These are phyloP conservation scores for Prunella fulvescens DNA, from an alignment of 2,113 vertebrate genomes.

Conservation along the genomic window DNA sequence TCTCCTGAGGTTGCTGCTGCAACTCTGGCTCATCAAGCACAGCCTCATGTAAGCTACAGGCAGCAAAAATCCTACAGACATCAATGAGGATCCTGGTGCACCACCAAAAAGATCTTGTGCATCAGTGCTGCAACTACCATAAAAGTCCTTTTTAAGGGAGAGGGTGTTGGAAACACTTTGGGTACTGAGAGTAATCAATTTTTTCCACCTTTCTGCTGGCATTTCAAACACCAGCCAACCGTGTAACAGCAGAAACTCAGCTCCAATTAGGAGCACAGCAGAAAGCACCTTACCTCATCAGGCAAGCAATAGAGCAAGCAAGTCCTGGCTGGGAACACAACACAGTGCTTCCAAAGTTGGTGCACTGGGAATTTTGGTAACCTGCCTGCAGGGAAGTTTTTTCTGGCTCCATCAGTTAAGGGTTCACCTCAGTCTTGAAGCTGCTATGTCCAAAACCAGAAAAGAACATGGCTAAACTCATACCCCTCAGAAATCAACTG, in stretches of 20 bases:
- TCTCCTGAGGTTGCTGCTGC: not conserved
- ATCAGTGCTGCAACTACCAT: not conserved
- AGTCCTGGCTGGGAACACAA: not conserved
- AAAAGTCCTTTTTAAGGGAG: not conserved
- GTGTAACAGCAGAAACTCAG: not conserved
- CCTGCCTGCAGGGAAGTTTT: not conserved
- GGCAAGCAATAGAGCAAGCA: not conserved
- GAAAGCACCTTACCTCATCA: not conserved
- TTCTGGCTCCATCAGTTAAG: not conserved
- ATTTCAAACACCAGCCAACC: not conserved
- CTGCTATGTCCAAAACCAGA: not conserved
- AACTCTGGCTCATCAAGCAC: not conserved
- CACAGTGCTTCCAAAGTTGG: not conserved
- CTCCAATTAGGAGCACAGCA: not conserved
- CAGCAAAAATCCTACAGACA: not conserved
- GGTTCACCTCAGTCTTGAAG: not conserved
- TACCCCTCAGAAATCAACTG: not conserved
- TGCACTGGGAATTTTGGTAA: not conserved
- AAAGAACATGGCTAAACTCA: not conserved
- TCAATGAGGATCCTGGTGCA: accelerated
- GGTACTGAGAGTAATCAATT: not conserved
- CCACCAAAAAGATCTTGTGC: not conserved
- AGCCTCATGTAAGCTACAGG: not conserved
- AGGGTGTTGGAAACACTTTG: not conserved
- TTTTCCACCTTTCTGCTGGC: not conserved